Evolutionary conservation across 2,888 invertebrate species (phyloP), one percentile per base, ranked within the genome.

Genomic region (Atrina japonica): DNA sequence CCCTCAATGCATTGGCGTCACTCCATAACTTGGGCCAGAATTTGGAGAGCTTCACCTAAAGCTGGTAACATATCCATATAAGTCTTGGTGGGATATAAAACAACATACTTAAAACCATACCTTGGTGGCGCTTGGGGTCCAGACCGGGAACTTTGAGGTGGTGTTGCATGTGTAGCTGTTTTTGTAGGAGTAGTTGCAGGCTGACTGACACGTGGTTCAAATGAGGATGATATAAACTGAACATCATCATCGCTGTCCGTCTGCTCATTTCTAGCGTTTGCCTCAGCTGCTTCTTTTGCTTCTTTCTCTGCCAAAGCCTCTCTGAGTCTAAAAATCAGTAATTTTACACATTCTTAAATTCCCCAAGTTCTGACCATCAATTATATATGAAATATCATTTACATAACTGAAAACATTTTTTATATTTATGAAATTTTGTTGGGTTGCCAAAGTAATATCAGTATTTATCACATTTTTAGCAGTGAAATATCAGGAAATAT

Each of bases 231-330:
- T 11, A 88, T 81, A 47, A 88, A 81, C 72, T 85, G 81, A 11
- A 88, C 83, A 73, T 88, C 88, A 68, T 87, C 87, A 73, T 88
- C 88, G 55, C 84, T 83, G 55, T 86, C 86, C 40, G 85, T 82
- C 59, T 83, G 81, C 25, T 75, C 76, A 61, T 68, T 73, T 30
- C 76, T 77, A 14, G 74, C 64, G 53, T 73, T 65, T 9, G 69
- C 70, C 16, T 77, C 68, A 0, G 67, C 59, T 3, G 76, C 80
- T 40, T 73, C 77, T 50, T 73, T 74, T 9, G 73, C 75, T 29
- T 71, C 74, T 16, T 70, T 43, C 18, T 73, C 66, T 21, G 73
- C 70, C 35, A 71, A 66, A n/a, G 75, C 77, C 53, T 69, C 74
- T 50, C 58, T 63, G 16, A 73, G 63, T 40, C 74, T 78, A 41